Evolutionary conservation across 2,888 invertebrate genomes (phyloP), one percentile per base, ranked within the genome.

Genomic region (Scaptomyza caliginosa): DNA sequence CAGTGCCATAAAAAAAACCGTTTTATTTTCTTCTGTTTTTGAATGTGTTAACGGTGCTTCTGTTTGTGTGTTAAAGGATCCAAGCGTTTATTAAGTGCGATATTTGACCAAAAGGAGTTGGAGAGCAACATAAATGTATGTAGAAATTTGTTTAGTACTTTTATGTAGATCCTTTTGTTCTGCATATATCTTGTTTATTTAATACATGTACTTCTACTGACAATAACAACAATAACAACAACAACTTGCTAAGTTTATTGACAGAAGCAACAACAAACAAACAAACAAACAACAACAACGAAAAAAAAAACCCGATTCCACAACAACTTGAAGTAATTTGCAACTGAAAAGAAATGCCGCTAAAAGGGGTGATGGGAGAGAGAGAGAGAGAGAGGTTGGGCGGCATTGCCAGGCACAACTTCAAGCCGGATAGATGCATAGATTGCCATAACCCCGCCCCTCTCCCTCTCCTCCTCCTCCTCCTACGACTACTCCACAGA

Each of bases 301-400:
- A 32, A 23, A 49, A 26, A 30, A 23, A 62, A 74, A 74, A 74
- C 69, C 70, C 63, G 74, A 70, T 70, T 72, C 48, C 45, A 52
- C 52, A 72, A 50, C 77, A 78, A 76, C 81, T 72, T 70, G 67
- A 81, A 76, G 80, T 81, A 84, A 82, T 82, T 81, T 74, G 77
- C 84, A 81, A 81, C 71, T 78, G 71, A 78, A 84, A 76, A 81
- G 82, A 81, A 84, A 81, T 81, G 73, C 76, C 67, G 63, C 74
- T 69, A 72, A 65, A 52, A 62, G 30, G 34, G 21, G 4, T 17
- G n/a, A 17, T 43, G 8, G 8, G 11, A n/a, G n/a, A n/a, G n/a
- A n/a, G n/a, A n/a, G n/a, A n/a, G n/a, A n/a, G 19, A 2, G 32
- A 8, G 7, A 6, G 26, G 26, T 6, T 2, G 10, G 10, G 17